Percentiles rank a stretch among this genome's conserved stretches.
Conservation (phyloP, 2,113 vertebrate species). For the Tetrax tetrax region DNA sequence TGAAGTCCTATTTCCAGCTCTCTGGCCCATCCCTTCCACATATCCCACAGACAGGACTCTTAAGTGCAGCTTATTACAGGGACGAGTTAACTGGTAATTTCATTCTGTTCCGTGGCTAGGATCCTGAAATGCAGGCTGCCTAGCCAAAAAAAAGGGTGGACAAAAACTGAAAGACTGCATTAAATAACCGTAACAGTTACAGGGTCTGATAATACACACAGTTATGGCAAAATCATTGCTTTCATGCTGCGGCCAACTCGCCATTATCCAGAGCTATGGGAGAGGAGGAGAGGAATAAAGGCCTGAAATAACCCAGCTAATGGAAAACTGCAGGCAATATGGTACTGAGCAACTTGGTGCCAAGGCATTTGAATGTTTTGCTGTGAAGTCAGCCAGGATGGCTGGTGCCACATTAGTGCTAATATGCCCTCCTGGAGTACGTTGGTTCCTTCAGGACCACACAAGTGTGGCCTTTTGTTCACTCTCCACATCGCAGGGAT, state of each 20-base stretch:
- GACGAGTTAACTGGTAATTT: slow-evolving; percentile 5
- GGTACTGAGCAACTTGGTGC: background rate
- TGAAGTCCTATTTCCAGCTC: slow-evolving; percentile 50
- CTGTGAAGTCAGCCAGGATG: slow-evolving; percentile 15
- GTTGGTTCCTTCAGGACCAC: slow-evolving; percentile 22
- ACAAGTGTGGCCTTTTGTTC: background rate
- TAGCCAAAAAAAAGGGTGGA: slow-evolving; percentile 18
- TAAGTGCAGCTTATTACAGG: slow-evolving; percentile 41
- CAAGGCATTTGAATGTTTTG: slow-evolving; percentile 43
- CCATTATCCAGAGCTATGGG: background rate
- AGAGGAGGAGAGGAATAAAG: background rate
- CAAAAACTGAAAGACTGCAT: background rate
- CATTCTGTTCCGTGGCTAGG: background rate
- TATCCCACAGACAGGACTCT: slow-evolving; percentile 10
- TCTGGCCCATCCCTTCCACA: slow-evolving; percentile 32
- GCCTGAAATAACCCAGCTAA: slow-evolving; percentile 38
- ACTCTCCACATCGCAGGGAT: background rate
- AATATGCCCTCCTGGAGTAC: background rate
- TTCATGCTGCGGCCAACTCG: slow-evolving; percentile 10
- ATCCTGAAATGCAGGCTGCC: slow-evolving; percentile 12
- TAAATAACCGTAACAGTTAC: slow-evolving; percentile 32
- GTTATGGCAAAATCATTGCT: slow-evolving; percentile 37
- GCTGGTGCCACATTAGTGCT: slow-evolving; percentile 20
- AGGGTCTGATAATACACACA: background rate
- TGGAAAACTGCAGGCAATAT: slow-evolving; percentile 27